phyloP scores from a whole-genome alignment of 2,113 vertebrate genomes.

The Lethenteron reissneri region DNA sequence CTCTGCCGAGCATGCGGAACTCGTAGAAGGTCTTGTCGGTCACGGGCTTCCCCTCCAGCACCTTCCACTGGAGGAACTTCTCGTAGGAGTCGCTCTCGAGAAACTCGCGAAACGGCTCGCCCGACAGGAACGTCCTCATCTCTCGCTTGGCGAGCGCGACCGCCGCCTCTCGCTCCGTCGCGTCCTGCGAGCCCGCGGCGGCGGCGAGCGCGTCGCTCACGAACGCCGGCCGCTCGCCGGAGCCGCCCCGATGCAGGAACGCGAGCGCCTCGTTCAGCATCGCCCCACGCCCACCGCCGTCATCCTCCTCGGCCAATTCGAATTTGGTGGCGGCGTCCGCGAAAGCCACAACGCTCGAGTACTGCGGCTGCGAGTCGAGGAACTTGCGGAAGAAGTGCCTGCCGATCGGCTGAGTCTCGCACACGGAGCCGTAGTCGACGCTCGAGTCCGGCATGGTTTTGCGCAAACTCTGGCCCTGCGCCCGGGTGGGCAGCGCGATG shows the following conservation, averaged over 20 bases:
- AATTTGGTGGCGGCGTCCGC: conserved; percentile 44
- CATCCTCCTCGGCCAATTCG: conserved; percentile 37
- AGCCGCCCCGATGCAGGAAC: conserved; percentile 30
- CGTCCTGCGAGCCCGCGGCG: conserved; percentile 28
- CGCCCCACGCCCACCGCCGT: conserved; percentile 15
- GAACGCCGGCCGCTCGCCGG: conserved; percentile 31
- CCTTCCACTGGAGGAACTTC: conserved; percentile 67
- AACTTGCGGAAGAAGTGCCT: conserved; percentile 46
- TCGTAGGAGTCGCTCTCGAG: conserved; percentile 39
- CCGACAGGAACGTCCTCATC: conserved; percentile 32
- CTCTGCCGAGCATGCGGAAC: conserved; percentile 64
- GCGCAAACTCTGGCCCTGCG: background rate
- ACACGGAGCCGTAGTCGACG: conserved; percentile 27
- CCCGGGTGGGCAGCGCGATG: conserved; percentile 32
- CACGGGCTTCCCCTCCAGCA: conserved; percentile 54
- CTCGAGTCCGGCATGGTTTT: background rate
- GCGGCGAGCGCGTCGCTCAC: conserved; percentile 28
- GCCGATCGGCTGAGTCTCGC: conserved; percentile 58
- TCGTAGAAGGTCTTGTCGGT: conserved; percentile 65
- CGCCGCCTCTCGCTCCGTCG: conserved; percentile 30
- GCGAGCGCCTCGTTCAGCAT: conserved; percentile 29
- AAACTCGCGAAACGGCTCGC: conserved; percentile 47
- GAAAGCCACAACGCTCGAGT: conserved; percentile 29
- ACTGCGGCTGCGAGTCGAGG: conserved; percentile 23
- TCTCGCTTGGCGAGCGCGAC: conserved; percentile 29